Conservation (phyloP, 2,797 vertebrate genomes). For the Columba guinea region DNA sequence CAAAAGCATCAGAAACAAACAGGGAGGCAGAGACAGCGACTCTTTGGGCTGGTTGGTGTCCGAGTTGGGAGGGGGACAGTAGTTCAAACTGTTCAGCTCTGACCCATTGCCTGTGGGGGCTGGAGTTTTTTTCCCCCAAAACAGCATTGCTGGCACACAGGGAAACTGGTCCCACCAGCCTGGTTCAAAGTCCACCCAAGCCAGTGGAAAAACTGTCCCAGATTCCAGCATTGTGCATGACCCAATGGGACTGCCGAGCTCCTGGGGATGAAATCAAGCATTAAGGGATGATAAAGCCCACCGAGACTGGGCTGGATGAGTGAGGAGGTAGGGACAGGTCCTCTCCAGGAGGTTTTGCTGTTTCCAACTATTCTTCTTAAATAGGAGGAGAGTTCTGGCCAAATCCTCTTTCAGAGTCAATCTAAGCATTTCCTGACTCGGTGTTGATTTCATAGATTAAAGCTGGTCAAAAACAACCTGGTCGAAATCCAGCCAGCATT, state of each 20-base stretch:
- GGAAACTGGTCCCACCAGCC: not conserved
- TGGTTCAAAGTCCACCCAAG: not conserved
- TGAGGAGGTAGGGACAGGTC: not conserved
- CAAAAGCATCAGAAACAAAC: not conserved
- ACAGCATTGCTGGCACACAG: not conserved
- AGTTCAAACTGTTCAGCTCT: not conserved
- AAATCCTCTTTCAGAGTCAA: conserved; percentile 35
- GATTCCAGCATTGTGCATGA: fast-evolving
- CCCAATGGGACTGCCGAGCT: not conserved
- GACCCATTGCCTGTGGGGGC: not conserved
- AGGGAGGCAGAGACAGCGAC: not conserved
- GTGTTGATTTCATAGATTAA: conserved; percentile 70
- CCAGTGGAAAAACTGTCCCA: not conserved
- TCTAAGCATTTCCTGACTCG: conserved; percentile 58
- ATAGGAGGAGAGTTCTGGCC: conserved; percentile 7
- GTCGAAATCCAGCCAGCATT: conserved; percentile 32
- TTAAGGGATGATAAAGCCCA: not conserved
- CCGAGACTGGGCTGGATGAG: not conserved
- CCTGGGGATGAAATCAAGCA: not conserved
- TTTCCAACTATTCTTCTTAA: conserved; percentile 8
- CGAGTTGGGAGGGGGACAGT: not conserved
- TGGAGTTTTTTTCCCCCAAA: not conserved
- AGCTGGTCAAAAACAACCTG: conserved; percentile 51
- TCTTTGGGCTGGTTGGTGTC: fast-evolving
- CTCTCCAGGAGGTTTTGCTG: not conserved